Evolutionary conservation across 2,113 vertebrate species (phyloP).

Genomic region (Aythya baeri): DNA sequence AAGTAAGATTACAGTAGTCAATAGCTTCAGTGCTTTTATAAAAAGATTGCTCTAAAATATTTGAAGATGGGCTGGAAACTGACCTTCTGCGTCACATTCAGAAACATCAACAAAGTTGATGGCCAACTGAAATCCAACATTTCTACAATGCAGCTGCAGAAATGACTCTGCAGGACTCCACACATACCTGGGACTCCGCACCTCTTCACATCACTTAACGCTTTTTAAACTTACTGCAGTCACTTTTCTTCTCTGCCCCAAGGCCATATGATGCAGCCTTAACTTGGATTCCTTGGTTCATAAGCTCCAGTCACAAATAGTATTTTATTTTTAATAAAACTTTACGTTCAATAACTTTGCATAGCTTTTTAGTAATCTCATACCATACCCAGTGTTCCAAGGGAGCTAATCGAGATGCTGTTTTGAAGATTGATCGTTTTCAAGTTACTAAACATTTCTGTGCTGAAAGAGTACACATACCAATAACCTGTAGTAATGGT

Average conservation of each 20-base stretch:
- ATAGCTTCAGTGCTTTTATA: background rate
- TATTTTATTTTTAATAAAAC: background rate
- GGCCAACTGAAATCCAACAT: background rate
- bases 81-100: background rate
- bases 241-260: rapidly evolving
- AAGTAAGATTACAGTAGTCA: background rate
- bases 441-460: background rate
- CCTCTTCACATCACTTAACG: rapidly evolving
- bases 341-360: background rate
- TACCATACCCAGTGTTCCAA: background rate
- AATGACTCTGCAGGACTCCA: background rate
- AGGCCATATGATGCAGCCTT: background rate
- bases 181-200: background rate
- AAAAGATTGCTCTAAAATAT: background rate
- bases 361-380: background rate
- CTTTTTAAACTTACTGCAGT: background rate
- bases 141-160: background rate
- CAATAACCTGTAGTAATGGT: background rate
- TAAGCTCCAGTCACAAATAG: background rate
- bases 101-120: background rate
- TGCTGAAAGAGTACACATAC: background rate
- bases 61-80: background rate
- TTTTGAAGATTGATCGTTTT: background rate
- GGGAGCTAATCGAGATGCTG: background rate
- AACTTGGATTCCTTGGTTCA: background rate